These are phyloP conservation scores for Lasioglossum oenotherae DNA, from an alignment of 2,888 invertebrate species.

Conservation along the genomic window DNA sequence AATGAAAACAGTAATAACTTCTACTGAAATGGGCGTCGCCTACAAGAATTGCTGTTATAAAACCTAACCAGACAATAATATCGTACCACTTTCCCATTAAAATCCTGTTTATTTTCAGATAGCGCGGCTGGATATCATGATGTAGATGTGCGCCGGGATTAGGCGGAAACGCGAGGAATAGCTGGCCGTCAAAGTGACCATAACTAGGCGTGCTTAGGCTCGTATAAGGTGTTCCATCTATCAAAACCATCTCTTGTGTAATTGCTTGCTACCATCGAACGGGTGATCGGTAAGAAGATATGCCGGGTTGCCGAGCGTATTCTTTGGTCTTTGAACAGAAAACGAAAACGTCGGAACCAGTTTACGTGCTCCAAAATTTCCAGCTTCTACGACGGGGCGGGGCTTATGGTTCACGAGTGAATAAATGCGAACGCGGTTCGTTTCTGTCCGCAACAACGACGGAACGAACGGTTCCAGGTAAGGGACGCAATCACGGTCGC, in stretches of 20 bases:
- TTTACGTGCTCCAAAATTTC: not conserved
- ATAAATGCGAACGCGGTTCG: not conserved
- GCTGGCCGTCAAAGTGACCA: not conserved
- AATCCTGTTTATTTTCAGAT: constrained; percentile 10
- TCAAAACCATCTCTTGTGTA: not conserved
- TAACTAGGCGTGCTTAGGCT: not conserved
- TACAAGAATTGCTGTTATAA: constrained; percentile 15
- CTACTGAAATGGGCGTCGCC: not conserved
- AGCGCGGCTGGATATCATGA: not conserved
- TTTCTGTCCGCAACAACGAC: not conserved
- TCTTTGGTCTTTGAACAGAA: not conserved
- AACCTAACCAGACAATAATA: constrained; percentile 6
- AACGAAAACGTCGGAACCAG: not conserved
- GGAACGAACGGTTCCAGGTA: not conserved
- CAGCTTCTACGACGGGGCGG: not conserved
- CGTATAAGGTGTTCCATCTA: constrained; percentile 13
- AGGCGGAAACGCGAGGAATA: constrained; percentile 1
- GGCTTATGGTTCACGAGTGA: not conserved
- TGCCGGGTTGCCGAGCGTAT: not conserved
- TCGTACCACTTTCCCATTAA: constrained; percentile 9
- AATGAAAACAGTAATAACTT: constrained; percentile 17
- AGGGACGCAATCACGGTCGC: not conserved
- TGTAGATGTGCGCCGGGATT: constrained; percentile 9
- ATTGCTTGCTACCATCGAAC: not conserved
- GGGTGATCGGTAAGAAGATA: not conserved